phyloP scores from a whole-genome alignment of 2,797 vertebrate species.

The Poecilia wingei region DNA sequence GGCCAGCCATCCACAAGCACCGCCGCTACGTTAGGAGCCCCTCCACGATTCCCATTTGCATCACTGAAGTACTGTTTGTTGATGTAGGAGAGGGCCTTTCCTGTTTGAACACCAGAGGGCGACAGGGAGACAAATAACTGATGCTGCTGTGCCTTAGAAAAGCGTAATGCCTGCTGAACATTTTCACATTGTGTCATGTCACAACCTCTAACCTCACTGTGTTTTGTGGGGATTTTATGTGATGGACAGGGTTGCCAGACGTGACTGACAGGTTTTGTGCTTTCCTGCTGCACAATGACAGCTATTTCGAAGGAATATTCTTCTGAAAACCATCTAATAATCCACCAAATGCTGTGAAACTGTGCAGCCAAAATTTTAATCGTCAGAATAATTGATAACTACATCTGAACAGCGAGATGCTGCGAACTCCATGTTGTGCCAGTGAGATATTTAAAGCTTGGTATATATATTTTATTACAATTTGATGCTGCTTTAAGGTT shows the following conservation, averaged over 20 bases:
- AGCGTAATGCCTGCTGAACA: neutral
- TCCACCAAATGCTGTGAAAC: too few relatives aligned
- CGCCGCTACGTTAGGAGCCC: conserved; percentile 91
- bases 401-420: too few relatives aligned
- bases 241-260: neutral
- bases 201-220: neutral
- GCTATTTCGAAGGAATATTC: too few relatives aligned
- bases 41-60: conserved; percentile 90
- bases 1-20: conserved; percentile 98
- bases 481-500: neutral
- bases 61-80: conserved; percentile 94
- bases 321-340: too few relatives aligned
- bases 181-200: neutral
- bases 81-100: conserved; percentile 92
- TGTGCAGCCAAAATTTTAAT: too few relatives aligned
- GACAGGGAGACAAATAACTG: conserved; percentile 50
- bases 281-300: too few relatives aligned
- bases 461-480: neutral
- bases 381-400: too few relatives aligned
- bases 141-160: neutral
- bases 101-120: conserved; percentile 79
- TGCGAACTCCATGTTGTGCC: too few relatives aligned
- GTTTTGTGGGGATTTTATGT: neutral
- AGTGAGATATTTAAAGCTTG: neutral
- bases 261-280: too few relatives aligned